A percentile compares a stretch with the other conserved stretches of the same genome.
phyloP scores from a whole-genome alignment of 2,797 vertebrate species.

The Channallabes apus region DNA sequence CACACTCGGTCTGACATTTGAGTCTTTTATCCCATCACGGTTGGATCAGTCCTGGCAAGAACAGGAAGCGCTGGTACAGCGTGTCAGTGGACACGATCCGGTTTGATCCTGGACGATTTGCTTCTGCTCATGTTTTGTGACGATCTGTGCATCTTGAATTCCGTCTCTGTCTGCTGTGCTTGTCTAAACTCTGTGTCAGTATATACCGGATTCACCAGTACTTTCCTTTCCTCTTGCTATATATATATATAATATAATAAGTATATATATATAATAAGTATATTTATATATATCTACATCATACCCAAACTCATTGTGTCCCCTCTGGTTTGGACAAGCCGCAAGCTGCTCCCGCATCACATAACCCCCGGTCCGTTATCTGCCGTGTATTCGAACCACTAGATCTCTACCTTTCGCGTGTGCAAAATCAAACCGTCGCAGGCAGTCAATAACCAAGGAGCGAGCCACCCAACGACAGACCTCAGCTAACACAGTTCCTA shows the following conservation, averaged over 20 bases:
- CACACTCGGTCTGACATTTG: neutral
- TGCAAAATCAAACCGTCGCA: slow-evolving; percentile 33
- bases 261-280: neutral
- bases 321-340: slow-evolving; percentile 55
- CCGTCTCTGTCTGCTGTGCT: slow-evolving; percentile 71
- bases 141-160: slow-evolving; percentile 63
- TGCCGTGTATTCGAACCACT: slow-evolving; percentile 14
- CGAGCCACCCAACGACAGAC: slow-evolving; percentile 55
- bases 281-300: slow-evolving; percentile 10
- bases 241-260: slow-evolving; percentile 24
- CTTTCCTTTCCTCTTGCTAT: slow-evolving; percentile 52
- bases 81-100: neutral
- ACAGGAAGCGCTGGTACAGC: neutral
- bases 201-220: slow-evolving; percentile 68
- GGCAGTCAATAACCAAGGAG: slow-evolving; percentile 50
- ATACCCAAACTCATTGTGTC: slow-evolving; percentile 56
- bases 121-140: slow-evolving; percentile 27
- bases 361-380: neutral
- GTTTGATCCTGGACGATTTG: neutral
- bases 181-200: slow-evolving; percentile 73
- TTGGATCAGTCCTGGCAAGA: neutral
- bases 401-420: slow-evolving; percentile 25
- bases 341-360: slow-evolving; percentile 35
- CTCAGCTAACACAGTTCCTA: slow-evolving; percentile 50
- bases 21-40: neutral